Base-by-base conservation (phyloP, 2,113 vertebrate genomes). In the Scytalopus superciliaris region DNA sequence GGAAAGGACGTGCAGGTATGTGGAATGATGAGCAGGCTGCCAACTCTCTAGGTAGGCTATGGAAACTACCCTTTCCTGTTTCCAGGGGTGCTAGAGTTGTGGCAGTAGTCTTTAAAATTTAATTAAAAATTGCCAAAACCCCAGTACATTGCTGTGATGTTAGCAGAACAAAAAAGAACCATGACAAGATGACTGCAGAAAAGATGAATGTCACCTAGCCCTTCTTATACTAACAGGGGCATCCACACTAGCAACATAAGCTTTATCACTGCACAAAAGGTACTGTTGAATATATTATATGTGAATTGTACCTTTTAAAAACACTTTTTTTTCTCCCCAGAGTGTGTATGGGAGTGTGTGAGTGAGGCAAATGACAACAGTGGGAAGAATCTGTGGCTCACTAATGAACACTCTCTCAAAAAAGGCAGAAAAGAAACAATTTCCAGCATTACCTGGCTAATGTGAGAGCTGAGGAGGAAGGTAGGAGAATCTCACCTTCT, bases 261-360 rank as follows among this genome's bases (percentile, higher is more conserved):
- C 12, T 30, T 80, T 50, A 57, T 6, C 49, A 52, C 14, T 25
- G 13, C 28, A 44, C 24, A 68, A 60, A 81, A 84, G 13, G 8
- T 52, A 39, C 33, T 57, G 23, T 30, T 81, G 35, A 52, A 88
- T 62, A 84, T 33, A 22, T 30, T 45, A 19, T 12, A 25, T 11
- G 3, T 3, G 3, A 35, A 39, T 76, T 76, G n/a, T 45, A 25
- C 19, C 47, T 83, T 59, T 64, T 24, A 76, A 85, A 33, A 63
- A 70, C 31, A 2, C 0, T 23, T 3, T 44, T 56, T 63, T 19
- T 40, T 78, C 8, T 27, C n/a, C n/a, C n/a, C n/a, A n/a, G n/a
- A n/a, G n/a, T 5, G 0, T 25, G 13, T 8, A 2, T 37, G 13
- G n/a, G 18, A 55, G 6, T 8, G 9, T 5, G 7, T 23, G n/a